phyloP scores from a whole-genome alignment of 2,888 invertebrate species.

The Halocaridina rubra region DNA sequence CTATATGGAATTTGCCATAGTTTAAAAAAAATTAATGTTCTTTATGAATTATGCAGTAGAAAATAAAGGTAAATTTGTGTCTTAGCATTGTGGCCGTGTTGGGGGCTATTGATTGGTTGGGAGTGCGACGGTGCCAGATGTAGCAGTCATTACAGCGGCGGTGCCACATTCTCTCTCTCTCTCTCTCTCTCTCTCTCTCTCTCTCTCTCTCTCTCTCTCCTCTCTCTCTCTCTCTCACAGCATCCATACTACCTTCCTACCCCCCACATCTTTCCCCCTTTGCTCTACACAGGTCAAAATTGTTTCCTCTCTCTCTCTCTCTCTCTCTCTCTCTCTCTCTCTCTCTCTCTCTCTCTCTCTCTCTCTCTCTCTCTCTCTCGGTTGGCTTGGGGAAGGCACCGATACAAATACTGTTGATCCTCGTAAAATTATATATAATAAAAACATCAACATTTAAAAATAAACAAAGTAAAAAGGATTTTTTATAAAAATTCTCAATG shows the following conservation, averaged over 20 bases:
- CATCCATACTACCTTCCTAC: no score
- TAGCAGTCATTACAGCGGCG: conserved; percentile 47
- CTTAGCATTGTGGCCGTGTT: neutral
- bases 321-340: conserved; percentile 4
- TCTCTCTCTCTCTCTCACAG: neutral
- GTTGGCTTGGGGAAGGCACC: no score
- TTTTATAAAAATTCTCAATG: no score
- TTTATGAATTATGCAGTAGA: no score
- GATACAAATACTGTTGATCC: no score
- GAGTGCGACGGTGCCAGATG: conserved; percentile 36
- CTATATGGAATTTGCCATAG: no score
- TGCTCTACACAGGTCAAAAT: conserved; percentile 31
- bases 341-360: neutral
- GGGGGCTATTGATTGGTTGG: conserved; percentile 45
- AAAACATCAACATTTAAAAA: no score
- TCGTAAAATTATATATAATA: no score
- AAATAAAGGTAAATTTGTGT: neutral
- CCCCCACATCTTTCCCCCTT: neutral
- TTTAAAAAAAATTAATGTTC: no score
- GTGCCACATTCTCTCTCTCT: conserved; percentile 38
- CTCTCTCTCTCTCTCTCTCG: neutral
- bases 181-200: neutral
- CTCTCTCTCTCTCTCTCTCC: neutral
- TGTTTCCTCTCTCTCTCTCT: conserved; percentile 33
- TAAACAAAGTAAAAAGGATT: no score